Evolutionary conservation across 2,888 invertebrate species (phyloP).

Genomic region (Habroteleia sp.): DNA sequence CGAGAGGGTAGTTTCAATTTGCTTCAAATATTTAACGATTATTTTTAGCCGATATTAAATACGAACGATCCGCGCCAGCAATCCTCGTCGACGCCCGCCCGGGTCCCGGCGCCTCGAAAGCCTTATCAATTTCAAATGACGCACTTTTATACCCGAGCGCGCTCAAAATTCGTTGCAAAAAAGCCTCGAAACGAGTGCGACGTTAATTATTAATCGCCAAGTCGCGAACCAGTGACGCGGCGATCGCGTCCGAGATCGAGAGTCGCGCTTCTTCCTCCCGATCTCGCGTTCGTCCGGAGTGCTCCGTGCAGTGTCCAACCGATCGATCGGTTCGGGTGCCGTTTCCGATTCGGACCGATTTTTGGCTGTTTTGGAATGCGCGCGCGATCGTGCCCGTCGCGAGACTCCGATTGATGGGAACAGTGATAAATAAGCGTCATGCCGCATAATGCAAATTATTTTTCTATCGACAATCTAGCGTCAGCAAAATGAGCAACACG

Average conservation of each 20-base stretch:
- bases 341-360: constrained; percentile 2
- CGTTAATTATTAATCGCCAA: constrained; percentile 4
- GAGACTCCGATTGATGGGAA: constrained; percentile 4
- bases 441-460: constrained; percentile 44
- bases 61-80: constrained; percentile 12
- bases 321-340: constrained; percentile 12
- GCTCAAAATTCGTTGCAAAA: constrained; percentile 13
- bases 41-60: constrained; percentile 45
- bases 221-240: neutral
- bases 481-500: constrained; percentile 62
- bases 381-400: neutral
- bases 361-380: neutral
- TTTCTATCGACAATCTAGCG: constrained; percentile 54
- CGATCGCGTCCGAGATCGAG: neutral
- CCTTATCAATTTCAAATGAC: constrained; percentile 37
- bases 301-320: constrained; percentile 10
- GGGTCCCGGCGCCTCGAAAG: constrained; percentile 17
- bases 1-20: constrained; percentile 58
- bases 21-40: constrained; percentile 38
- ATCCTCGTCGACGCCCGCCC: constrained; percentile 14
- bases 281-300: no score
- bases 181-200: constrained; percentile 9
- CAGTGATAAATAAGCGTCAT: constrained; percentile 32
- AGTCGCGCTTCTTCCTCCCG: constrained; percentile 2
- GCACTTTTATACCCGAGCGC: constrained; percentile 24